Evolutionary conservation across 2,888 invertebrate genomes (phyloP), one percentile per base, ranked within the genome.

Genomic region (Drosophila ezoana): DNA sequence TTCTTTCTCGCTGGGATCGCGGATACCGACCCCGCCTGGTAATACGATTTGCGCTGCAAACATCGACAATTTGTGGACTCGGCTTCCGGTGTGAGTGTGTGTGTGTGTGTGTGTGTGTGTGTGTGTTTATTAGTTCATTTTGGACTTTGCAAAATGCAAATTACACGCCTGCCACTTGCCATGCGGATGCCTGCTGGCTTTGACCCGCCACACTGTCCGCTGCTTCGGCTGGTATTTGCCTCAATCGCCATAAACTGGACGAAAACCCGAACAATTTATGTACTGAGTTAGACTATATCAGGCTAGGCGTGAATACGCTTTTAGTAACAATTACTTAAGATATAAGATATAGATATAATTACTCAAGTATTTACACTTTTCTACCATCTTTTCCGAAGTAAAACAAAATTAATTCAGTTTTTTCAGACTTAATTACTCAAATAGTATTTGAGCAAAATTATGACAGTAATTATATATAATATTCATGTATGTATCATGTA

Each of bases 1-100:
- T 65, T 72, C 45, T 47, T 48, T 41, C 13, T 37, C 23, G 28
- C 20, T 32, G 28, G 28, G 48, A 35, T 18, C 28, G 23, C n/a
- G 68, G 57, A 45, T 52, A 70, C 62, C 28, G 28, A 40, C 28
- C 52, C 1, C 38, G 52, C 28, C 40, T 18, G 28, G 58, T 70
- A 60, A 60, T 52, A 40, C 79, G 75, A 75, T 75, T 75, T 75
- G 70, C 51, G 61, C 44, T 51, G 64, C 59, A 49, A 56, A 61
- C 79, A 82, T 76, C 82, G 79, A 72, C 82, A 87, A 84, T 85
- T 87, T 87, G 83, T 83, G 76, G 65, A 70, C 73, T 71, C 65
- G 54, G 73, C 54, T 76, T 79, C 79, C 75, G 72, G 70, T 64
- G 67, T 28, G 28, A 8, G 28, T 18, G 18, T 18, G 18, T 28